Conservation (phyloP, 2,888 invertebrate genomes). For the Lydus trimaculatus region DNA sequence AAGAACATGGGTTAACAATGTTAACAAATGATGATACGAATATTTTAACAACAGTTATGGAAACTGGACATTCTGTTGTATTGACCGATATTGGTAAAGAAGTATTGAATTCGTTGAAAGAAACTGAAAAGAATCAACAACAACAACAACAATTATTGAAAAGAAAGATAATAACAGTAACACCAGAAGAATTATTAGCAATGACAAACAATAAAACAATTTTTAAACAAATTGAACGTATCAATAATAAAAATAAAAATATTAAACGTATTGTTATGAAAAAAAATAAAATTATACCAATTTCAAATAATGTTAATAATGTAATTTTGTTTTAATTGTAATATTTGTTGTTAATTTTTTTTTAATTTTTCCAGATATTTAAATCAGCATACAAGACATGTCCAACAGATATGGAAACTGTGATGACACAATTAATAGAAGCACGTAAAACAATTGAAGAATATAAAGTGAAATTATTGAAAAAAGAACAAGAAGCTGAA, state of each 20-base stretch:
- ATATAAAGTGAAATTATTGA: conserved; percentile 53
- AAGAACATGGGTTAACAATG: conserved; percentile 87
- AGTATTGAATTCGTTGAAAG: conserved; percentile 69
- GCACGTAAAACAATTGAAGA: conserved; percentile 55
- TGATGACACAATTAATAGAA: conserved; percentile 53
- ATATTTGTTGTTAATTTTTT: conserved; percentile 3
- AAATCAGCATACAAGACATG: background rate
- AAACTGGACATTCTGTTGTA: conserved; percentile 85
- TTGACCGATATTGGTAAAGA: conserved; percentile 80
- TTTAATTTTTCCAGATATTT: background rate
- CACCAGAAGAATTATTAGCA: conserved; percentile 63
- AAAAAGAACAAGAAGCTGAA: conserved; percentile 55
- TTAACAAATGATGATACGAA: conserved; percentile 77
- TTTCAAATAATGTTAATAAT: conserved; percentile 40
- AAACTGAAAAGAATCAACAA: conserved; percentile 47
- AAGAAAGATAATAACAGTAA: conserved; percentile 64
- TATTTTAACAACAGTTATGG: conserved; percentile 80
- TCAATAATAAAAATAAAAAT: conserved; percentile 41
- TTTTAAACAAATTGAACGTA: conserved; percentile 45
- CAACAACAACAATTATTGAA: no score
- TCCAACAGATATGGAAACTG: conserved; percentile 44
- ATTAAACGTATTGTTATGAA: conserved; percentile 56
- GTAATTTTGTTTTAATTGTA: conserved; percentile 23
- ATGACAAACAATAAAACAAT: conserved; percentile 46
- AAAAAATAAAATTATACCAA: conserved; percentile 52